Base-by-base conservation (phyloP, 1,140 invertebrate species). In the Brachionus asplanchnoidis region DNA sequence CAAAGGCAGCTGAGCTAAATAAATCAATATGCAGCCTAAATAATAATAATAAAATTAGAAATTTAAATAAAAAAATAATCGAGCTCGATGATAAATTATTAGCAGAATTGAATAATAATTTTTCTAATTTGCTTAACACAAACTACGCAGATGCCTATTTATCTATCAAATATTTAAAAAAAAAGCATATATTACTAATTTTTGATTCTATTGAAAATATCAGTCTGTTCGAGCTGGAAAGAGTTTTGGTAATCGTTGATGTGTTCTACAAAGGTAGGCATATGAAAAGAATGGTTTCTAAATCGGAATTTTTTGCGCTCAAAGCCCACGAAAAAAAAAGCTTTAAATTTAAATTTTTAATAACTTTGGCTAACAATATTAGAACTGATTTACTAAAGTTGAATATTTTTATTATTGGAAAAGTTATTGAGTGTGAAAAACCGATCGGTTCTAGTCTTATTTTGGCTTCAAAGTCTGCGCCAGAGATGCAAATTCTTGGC, bases 261-360 rank as follows among this genome's bases (percentile, higher is more conserved):
- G 44, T 77, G 3, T 77, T 26, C 26, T 77, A 77, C 9, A 77
- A 77, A 28, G 9, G 9, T 12, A 77, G 28, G 14, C 73, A 77
- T 23, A 50, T 50, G 44, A 46, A 77, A 50, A 28, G 73, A 50
- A 77, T 77, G 73, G 20, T 77, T 77, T 77, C 73, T 2, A 77
- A 77, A 77, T 26, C 40, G 5, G 73, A 77, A 26, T 2, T 11
- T 50, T 50, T 77, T n/a, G 46, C 9, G 11, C 46, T 77, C 2
- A 50, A 4, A 46, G 17, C 73, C 2, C 26, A 50, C 23, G 73
- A 77, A 50, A 46, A 23, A 77, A 77, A 77, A 26, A 46, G 20
- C 3, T 77, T 77, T 46, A 77, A 77, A 17, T 50, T 77, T 26
- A 77, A 77, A 50, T 77, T 77, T 77, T 77, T 77, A 44, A 77